Evolutionary conservation across 2,113 vertebrate genomes (phyloP).

Genomic region (Hippopotamus amphibius): DNA sequence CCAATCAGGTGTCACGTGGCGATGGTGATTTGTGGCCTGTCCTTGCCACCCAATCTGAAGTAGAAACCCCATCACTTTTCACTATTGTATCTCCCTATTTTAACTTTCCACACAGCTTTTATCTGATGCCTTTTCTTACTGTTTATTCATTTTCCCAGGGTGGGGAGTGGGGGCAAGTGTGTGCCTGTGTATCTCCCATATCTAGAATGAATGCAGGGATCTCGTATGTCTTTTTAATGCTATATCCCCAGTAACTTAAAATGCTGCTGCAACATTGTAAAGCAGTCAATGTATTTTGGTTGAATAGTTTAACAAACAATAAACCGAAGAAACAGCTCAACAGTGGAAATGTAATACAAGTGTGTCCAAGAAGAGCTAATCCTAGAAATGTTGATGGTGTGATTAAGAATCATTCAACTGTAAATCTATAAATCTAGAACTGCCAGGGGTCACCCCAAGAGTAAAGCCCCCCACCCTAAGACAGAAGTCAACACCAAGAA

Average conservation of each 20-base stretch:
- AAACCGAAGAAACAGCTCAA: neutral
- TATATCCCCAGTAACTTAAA: neutral
- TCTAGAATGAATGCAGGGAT: neutral
- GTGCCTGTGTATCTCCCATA: neutral
- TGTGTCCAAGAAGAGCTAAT: conserved; percentile 22
- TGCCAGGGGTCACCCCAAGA: neutral
- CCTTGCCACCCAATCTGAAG: neutral
- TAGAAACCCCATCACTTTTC: neutral
- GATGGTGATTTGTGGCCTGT: neutral
- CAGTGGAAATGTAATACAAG: neutral
- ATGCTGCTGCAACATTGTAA: neutral
- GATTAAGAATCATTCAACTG: neutral
- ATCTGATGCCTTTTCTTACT: neutral
- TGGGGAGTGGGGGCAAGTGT: neutral
- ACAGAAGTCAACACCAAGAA: neutral
- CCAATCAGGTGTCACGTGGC: neutral
- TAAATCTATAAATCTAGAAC: neutral
- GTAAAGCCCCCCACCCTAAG: neutral
- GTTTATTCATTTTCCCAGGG: neutral
- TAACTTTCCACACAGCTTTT: neutral
- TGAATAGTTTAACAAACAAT: neutral
- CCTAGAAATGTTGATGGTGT: neutral
- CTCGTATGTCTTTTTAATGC: neutral
- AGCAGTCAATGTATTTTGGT: neutral
- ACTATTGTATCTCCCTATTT: neutral